Base-by-base conservation (phyloP, 2,113 vertebrate genomes). In the Anguilla rostrata region DNA sequence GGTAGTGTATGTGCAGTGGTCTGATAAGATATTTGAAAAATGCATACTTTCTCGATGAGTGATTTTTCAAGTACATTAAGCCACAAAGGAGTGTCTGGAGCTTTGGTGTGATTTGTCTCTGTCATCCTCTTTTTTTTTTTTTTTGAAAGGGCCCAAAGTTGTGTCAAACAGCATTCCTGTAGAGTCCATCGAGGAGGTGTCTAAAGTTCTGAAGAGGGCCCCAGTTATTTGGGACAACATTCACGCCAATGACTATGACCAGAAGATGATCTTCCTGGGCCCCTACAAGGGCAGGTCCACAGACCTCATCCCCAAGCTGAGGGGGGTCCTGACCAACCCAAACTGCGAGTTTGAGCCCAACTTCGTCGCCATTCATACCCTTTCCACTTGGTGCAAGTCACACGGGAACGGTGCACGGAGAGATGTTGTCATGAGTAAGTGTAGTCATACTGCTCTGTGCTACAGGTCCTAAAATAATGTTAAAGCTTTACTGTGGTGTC, bases 341-440 rank as follows among this genome's bases (percentile, higher is more conserved):
- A 99, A 99, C 92, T 99, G 98, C 93, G 98, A 99, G 96, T 99
- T 98, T 93, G 96, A 99, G 95, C 96, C 96, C n/a, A 99, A 99
- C 83, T 99, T 97, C 49, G 97, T 99, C 90, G 98, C 98, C 82
- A 96, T 99, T 93, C 98, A 99, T 89, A 99, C 98, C 0, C 95
- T 99, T 88, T 97, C 97, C 0, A 99, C 97, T 0, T 99, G 98
- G 98, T 99, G 99, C 94, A 98, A 96, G 90, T 97, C 97, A 82
- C 95, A 96, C 78, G 91, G 94, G 90, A 96, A 96, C 12, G 97
- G 96, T 87, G 95, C 95, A 82, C 94, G 94, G 86, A 97, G 96
- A 92, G 97, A 98, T 85, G 96, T 98, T 78, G 96, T 98, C 49
- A 99, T 98, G 97, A 96, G 98, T 99, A 94, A 97, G 96, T 96